phyloP scores from a whole-genome alignment of 1,140 invertebrate genomes.

The Lepidurus arcticus region DNA sequence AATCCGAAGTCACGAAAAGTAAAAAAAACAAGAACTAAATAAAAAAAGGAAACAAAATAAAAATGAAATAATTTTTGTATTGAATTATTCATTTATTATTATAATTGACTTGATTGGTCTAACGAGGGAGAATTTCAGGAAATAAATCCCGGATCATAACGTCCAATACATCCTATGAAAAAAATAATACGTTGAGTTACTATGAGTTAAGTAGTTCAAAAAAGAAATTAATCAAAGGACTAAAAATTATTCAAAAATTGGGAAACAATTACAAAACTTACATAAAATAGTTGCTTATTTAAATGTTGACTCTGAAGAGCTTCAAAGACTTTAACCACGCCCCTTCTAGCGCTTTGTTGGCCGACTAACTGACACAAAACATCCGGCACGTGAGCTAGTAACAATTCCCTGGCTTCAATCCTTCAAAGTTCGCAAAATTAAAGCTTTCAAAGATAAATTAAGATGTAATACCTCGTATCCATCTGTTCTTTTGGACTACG shows the following conservation, averaged over 20 bases:
- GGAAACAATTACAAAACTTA: slow-evolving; percentile 51
- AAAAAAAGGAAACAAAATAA: slow-evolving; percentile 1
- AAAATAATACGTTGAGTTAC: too few relatives aligned
- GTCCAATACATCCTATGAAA: slow-evolving; percentile 65
- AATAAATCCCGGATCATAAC: slow-evolving; percentile 65
- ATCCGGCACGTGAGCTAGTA: slow-evolving; percentile 68
- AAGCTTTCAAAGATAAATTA: slow-evolving; percentile 37
- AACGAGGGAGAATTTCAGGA: slow-evolving; percentile 54
- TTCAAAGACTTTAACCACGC: slow-evolving; percentile 79
- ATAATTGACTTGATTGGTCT: not conserved
- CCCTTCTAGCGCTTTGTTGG: slow-evolving; percentile 71
- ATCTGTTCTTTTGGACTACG: slow-evolving; percentile 65
- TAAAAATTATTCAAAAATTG: too few relatives aligned
- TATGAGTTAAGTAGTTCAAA: not conserved
- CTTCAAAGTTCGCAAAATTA: slow-evolving; percentile 40
- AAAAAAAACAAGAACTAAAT: not conserved
- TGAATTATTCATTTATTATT: not conserved
- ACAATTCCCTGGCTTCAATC: slow-evolving; percentile 57
- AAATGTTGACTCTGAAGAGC: slow-evolving; percentile 75
- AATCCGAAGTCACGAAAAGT: not conserved
- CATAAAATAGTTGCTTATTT: slow-evolving; percentile 88
- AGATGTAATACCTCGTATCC: slow-evolving; percentile 44
- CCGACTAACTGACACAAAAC: slow-evolving; percentile 76
- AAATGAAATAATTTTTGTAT: not conserved
- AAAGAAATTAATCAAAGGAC: not conserved